These are phyloP conservation scores for Zoanthus sociatus DNA, from an alignment of 92 coral and sea anemone genomes.

Conservation along the genomic window DNA sequence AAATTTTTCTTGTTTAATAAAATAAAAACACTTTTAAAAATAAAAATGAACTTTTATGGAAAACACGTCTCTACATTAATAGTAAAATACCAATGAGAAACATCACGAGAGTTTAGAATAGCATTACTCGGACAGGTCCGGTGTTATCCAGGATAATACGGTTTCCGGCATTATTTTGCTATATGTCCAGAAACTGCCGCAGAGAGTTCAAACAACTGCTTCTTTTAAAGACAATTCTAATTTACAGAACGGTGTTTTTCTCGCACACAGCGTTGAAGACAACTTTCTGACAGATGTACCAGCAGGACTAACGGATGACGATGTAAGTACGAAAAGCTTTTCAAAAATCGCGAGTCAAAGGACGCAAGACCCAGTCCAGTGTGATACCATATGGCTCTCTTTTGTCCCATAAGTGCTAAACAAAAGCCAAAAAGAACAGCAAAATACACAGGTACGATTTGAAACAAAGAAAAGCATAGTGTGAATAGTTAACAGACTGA, in stretches of 20 bases:
- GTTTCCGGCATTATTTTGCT: neutral
- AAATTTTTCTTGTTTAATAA: neutral
- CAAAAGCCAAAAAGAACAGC: conserved; percentile 54
- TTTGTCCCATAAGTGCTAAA: conserved; percentile 61
- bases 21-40: conserved; percentile 24
- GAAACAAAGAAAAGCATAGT: neutral
- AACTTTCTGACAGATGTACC: neutral
- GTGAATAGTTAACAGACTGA: neutral
- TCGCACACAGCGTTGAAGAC: neutral
- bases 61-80: conserved; percentile 4
- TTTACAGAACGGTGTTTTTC: conserved; percentile 7
- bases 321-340: neutral
- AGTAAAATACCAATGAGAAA: neutral
- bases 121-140: neutral
- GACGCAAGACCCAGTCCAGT: neutral
- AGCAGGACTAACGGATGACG: neutral
- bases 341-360: neutral
- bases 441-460: conserved; percentile 59
- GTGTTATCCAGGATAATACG: neutral
- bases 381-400: conserved; percentile 27
- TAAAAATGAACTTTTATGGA: conserved; percentile 13
- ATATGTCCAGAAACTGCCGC: conserved; percentile 6
- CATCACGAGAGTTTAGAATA: neutral
- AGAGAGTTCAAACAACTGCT: conserved; percentile 28
- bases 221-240: conserved; percentile 18